Conservation (phyloP, 2,797 vertebrate species). For the Peromyscus nudipes region DNA sequence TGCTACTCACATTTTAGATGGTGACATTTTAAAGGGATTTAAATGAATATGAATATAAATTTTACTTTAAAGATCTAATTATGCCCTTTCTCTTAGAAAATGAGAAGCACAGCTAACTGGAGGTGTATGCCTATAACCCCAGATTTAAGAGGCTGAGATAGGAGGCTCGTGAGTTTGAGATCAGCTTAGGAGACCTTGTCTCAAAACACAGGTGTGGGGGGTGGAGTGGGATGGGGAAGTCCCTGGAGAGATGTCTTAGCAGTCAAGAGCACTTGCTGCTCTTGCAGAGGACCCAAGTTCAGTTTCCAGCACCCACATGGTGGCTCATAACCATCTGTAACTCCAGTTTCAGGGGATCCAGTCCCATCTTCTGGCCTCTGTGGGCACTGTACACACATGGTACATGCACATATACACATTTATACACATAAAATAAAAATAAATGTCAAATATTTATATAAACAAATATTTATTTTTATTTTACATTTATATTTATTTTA, state of each 20-base stretch:
- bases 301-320: background rate
- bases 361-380: background rate
- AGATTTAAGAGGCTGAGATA: background rate
- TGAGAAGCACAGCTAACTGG: background rate
- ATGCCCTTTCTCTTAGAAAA: constrained; percentile 25
- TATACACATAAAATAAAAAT: background rate
- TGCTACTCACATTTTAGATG: background rate
- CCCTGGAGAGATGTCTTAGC: background rate
- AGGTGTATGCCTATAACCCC: background rate
- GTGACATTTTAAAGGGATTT: background rate
- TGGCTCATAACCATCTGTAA: background rate
- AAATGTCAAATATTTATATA: background rate
- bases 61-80: background rate
- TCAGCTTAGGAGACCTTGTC: background rate
- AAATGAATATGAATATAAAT: background rate
- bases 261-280: background rate
- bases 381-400: background rate
- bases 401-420: background rate
- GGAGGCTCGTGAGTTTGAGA: background rate
- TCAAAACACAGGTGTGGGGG: background rate
- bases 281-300: background rate
- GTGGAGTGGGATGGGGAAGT: background rate
- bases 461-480: background rate
- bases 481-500: too few relatives aligned
- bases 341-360: background rate